Evolutionary conservation across 2,113 vertebrate species (phyloP), one percentile per base, ranked within the genome.

Genomic region (Prinia subflava): DNA sequence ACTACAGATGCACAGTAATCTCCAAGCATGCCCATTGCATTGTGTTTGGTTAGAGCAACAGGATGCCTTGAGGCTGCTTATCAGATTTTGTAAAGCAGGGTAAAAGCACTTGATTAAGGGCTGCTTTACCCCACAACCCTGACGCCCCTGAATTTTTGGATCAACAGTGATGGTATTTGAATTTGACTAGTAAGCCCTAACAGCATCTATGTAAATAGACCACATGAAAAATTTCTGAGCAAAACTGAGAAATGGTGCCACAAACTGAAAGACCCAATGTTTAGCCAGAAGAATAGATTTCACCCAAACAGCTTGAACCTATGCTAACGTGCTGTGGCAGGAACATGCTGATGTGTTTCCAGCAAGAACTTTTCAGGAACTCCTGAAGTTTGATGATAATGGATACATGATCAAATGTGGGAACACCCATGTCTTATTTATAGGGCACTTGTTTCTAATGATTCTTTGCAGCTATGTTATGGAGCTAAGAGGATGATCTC

Each of bases 321-420:
- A 2, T 75, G 22, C 77, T 78, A 59, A 31, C 0, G 0, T 20
- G 25, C 57, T 41, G 50, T 2, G 7, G 16, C n/a, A 74, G 42
- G 5, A 92, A 31, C 11, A 50, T n/a, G 20, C 12, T 44, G 27
- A 20, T 17, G 25, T 47, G 8, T 46, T 39, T 50, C 35, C 80
- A 49, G 7, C 8, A 60, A 70, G 8, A 75, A 27, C 33, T 71
- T 3, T 49, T 31, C 22, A 69, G 35, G 33, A 90, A n/a, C 11
- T 78, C 12, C 53, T 91, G 6, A 71, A 60, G 56, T 25, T 35
- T 76, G 39, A 59, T 63, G 25, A 37, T 15, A 62, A 53, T 4
- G 23, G 49, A 56, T 30, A 67, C 23, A 35, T 10, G 24, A 55
- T 25, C 60, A 44, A 25, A 85, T 7, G 13, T 10, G 13, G 25